Evolutionary conservation across 2,888 invertebrate species (phyloP).

Genomic region (Caenorhabditis wallacei): DNA sequence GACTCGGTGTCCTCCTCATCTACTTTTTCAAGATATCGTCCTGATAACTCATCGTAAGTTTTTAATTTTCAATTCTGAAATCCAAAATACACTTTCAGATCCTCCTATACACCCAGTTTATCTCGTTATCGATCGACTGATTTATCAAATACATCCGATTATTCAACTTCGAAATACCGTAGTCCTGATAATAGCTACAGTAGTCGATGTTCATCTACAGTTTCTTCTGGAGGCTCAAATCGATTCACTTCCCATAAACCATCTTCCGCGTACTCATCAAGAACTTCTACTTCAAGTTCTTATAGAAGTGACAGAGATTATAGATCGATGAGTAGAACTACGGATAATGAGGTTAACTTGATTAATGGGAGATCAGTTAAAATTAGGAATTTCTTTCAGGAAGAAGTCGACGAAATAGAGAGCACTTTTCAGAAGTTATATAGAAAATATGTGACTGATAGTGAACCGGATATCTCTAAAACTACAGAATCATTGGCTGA

Average conservation of each 20-base stretch:
- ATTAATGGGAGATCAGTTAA: too few relatives aligned
- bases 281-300: conserved; percentile 59
- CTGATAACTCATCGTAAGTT: conserved; percentile 21
- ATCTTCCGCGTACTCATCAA: conserved; percentile 45
- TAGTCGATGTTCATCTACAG: conserved; percentile 42
- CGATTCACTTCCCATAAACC: conserved; percentile 18
- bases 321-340: conserved; percentile 54
- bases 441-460: conserved; percentile 70
- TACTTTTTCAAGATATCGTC: conserved; percentile 59
- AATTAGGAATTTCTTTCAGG: conserved; percentile 17
- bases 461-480: conserved; percentile 50
- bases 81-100: conserved; percentile 9
- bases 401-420: conserved; percentile 69
- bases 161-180: conserved; percentile 46
- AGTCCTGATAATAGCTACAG: conserved; percentile 50
- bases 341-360: conserved; percentile 46
- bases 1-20: conserved; percentile 32
- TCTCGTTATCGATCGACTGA: conserved; percentile 62
- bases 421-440: conserved; percentile 71
- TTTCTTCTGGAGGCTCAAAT: conserved; percentile 13
- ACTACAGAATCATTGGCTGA: neutral
- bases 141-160: conserved; percentile 47
- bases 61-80: neutral
- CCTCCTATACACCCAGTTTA: conserved; percentile 42
- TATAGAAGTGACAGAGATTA: conserved; percentile 57